Evolutionary conservation across 1,140 invertebrate genomes (phyloP), one percentile per base, ranked within the genome.

Genomic region (Batillaria attramentaria): DNA sequence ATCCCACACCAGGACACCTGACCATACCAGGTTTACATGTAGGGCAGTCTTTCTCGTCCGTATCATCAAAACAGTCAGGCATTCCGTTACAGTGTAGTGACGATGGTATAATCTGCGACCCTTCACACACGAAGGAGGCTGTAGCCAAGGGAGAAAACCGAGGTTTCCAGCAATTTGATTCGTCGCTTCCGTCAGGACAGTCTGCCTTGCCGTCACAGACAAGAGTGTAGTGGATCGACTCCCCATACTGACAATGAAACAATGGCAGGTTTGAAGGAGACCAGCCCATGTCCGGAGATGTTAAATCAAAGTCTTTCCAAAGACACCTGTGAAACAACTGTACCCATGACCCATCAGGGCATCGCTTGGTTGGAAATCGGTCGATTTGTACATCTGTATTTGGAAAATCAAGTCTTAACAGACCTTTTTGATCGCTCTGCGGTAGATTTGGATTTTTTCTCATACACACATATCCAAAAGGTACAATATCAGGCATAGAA

Each of bases 141-240:
- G 24, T 3, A 0, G 35, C 66, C 31, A 80, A 18, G 3, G 57
- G 35, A n/a, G 31, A 39, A 28, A 62, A 41, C 39, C 42, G 10
- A n/a, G 72, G n/a, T 1, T 28, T 28, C 4, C 43, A 24, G 39
- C 80, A 81, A 8, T 28, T 24, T 13, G 35, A 41, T 42, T 81
- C 80, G 37, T 81, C 80, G 50, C 65, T 70, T 3, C 43, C 42
- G 20, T 78, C 80, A n/a, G 37, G 35, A 46, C 80, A 81, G 37
- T 78, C 72, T 24, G 1, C 6, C 5, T 76, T 50, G 0, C 80
- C 80, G 37, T 81, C 77, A 77, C 80, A 81, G 42, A 81, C 72
- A 20, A 77, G 50, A 3, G 74, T 39, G 31, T 72, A 77, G 42
- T 72, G 54, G 33, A 80, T n/a, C 10, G 50, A 37, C 37, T 16